Conservation (phyloP, 2,888 invertebrate genomes). For the Xanthia icteritia region DNA sequence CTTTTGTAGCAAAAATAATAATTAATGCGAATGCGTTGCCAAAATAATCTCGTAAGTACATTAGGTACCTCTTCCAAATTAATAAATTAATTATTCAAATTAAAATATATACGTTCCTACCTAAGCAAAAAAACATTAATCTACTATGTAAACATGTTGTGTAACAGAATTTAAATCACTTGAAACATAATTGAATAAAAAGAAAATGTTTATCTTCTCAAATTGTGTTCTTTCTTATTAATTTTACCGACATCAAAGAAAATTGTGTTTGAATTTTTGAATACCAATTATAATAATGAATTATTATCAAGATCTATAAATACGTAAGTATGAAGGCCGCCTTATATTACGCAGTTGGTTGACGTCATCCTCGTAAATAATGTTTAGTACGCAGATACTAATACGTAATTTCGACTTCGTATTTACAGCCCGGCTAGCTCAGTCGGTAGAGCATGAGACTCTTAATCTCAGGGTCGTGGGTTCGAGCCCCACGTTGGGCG, state of each 20-base stretch:
- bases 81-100: neutral
- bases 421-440: conserved; percentile 83
- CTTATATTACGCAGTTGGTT: conserved; percentile 26
- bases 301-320: conserved; percentile 22
- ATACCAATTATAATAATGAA: conserved; percentile 11
- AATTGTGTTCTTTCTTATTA: conserved; percentile 5
- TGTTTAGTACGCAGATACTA: neutral
- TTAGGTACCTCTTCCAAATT: neutral
- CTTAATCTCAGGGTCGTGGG: conserved; percentile 91
- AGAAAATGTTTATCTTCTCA: neutral
- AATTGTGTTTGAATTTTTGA: conserved; percentile 9
- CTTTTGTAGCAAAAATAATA: too few relatives aligned
- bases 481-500: conserved; percentile 91
- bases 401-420: accelerated
- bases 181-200: neutral
- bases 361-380: conserved; percentile 30
- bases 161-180: neutral
- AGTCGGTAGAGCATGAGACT: conserved; percentile 90
- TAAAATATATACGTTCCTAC: neutral
- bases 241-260: conserved; percentile 44
- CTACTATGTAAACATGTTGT: neutral
- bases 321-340: conserved; percentile 34
- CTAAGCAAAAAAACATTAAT: neutral
- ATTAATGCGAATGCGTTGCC: too few relatives aligned
- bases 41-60: neutral